Evolutionary conservation across 2,797 vertebrate species (phyloP), one percentile per base, ranked within the genome.

Genomic region (Arctocebus calabarensis): DNA sequence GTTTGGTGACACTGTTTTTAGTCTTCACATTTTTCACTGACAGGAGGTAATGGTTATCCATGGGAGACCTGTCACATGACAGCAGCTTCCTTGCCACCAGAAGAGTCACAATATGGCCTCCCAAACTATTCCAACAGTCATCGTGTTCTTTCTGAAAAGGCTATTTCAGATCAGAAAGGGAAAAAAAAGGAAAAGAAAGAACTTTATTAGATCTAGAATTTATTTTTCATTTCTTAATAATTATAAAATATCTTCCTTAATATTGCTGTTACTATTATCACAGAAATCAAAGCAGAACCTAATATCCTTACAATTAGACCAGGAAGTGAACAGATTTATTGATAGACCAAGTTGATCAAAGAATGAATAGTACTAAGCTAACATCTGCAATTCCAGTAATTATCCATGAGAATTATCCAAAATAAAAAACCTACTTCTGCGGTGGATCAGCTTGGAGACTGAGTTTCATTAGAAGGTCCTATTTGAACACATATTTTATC

Each of bases 1-100:
- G 79, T 97, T 97, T 97, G 97, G 94, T 97, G 92, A 93, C 55
- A 96, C 32, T 94, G 61, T 81, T 98, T 98, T 97, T 96, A 95
- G 94, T 97, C 93, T 98, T 96, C 84, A 93, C 34, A 77, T 37
- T 96, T 97, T 37, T 97, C 88, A 95, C 37, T 97, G 96, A 96
- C 92, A 98, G 64, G 66, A 97, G 71, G 88, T 97, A 98, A 96
- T 91, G 23, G n/a, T 45, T 96, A 95, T 84, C 94, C 92, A 94
- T 16, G 87, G 91, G 92, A 94, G 34, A 96, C 13, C 79, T 97
- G 90, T 78, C 94, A 97, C 95, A 96, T 23, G 29, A 95, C 84
- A 43, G 43, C 40, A 61, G 70, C 55, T 89, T 75, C 71, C 34
- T 88, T 87, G 45, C 74, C 84, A 93, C 55, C 40, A 95, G 23